Evolutionary conservation across 1,140 invertebrate genomes (phyloP).

Genomic region (Tetragonula clypearis): DNA sequence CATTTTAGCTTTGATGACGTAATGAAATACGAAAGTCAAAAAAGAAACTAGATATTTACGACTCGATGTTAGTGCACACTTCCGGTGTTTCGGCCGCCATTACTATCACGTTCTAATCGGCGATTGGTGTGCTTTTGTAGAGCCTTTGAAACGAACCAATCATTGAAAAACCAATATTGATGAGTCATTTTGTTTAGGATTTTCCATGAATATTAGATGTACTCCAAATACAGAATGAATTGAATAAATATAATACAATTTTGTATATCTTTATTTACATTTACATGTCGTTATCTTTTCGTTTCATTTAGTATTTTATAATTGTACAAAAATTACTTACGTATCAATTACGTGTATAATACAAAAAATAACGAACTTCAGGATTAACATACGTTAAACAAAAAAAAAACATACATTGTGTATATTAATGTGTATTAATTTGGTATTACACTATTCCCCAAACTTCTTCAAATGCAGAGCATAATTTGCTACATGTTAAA

Average conservation of each 20-base stretch:
- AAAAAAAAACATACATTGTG: too few species aligned
- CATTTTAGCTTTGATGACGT: constrained; percentile 64
- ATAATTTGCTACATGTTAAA: constrained; percentile 97
- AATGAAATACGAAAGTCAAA: constrained; percentile 64
- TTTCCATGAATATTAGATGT: constrained; percentile 6
- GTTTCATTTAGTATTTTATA: background rate
- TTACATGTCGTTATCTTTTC: background rate
- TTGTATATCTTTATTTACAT: background rate
- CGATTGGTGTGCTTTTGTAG: constrained; percentile 52
- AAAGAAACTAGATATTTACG: constrained; percentile 33
- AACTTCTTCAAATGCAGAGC: constrained; percentile 97
- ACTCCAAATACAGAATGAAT: background rate
- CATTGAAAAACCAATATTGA: constrained; percentile 52
- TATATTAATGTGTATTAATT: background rate
- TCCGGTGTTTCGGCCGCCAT: constrained; percentile 41
- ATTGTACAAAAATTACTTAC: background rate
- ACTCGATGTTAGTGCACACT: background rate
- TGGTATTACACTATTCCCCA: constrained; percentile 89
- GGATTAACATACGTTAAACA: too few species aligned
- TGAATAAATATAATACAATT: background rate
- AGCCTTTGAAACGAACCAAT: constrained; percentile 51
- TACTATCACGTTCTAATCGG: background rate
- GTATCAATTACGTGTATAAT: background rate
- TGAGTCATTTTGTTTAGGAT: constrained; percentile 65
- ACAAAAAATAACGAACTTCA: background rate